Conservation (phyloP, 2,113 vertebrate genomes). For the Mesitornis unicolor region DNA sequence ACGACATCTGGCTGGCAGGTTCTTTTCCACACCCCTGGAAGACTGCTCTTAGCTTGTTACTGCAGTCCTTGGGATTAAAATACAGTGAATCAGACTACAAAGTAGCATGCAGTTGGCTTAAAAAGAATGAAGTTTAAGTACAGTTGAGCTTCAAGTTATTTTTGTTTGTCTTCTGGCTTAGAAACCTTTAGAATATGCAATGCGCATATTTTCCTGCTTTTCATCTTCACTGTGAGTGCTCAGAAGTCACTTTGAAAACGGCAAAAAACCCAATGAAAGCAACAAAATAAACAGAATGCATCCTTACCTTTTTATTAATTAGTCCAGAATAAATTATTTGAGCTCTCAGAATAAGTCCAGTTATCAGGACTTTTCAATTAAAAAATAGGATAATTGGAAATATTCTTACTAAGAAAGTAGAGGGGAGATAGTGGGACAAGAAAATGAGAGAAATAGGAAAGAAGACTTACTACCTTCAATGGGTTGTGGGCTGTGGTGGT, state of each 20-base stretch:
- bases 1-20: conserved; percentile 49
- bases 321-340: not conserved
- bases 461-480: not conserved
- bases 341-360: not conserved
- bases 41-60: not conserved
- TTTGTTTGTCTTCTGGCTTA: not conserved
- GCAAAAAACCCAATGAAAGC: not conserved
- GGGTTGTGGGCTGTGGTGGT: not conserved
- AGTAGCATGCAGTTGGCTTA: not conserved
- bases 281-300: not conserved
- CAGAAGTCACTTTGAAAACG: not conserved
- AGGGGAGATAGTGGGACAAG: not conserved
- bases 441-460: not conserved
- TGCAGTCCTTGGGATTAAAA: not conserved
- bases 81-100: not conserved
- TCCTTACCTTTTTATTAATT: not conserved
- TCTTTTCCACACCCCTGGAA: not conserved
- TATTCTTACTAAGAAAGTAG: not conserved
- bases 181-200: not conserved
- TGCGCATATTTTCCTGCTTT: not conserved
- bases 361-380: not conserved
- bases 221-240: not conserved
- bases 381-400: not conserved
- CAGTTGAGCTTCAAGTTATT: not conserved
- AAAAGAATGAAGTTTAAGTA: not conserved